Evolutionary conservation across 2,113 vertebrate species (phyloP), one percentile per base, ranked within the genome.

Genomic region (Dermatemys mawii): DNA sequence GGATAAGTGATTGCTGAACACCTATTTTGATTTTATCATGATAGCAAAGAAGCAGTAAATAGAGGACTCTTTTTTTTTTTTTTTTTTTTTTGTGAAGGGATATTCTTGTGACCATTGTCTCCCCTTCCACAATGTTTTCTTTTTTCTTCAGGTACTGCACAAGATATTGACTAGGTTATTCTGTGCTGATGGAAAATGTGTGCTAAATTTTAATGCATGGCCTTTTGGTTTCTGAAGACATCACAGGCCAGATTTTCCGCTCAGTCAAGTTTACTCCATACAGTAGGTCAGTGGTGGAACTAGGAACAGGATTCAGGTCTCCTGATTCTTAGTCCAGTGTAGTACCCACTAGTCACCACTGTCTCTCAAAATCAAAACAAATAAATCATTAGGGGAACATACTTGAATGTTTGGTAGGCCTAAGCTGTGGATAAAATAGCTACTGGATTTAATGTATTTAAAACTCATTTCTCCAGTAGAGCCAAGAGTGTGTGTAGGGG

Each of bases 401-500:
- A 22, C 32, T 78, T 41, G 63, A 41, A n/a, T 6, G 16, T 12
- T 27, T 21, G 53, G 35, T 27, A 57, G 27, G 44, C 21, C 67
- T 53, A 32, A 21, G 41, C 26, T 27, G 63, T 86, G 35, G 11
- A 3, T 17, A 81, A 32, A 29, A 63, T 24, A n/a, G 21, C 38
- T 26, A 6, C 26, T 55, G 41, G 11, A 38, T 13, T 83, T 88
- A 84, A 44, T 88, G 19, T 46, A 32, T 78, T 93, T 88, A 87
- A 73, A 91, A 81, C 93, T 88, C 50, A 29, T 73, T 88, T 85
- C 67, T 50, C 44, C 29, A 41, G 29, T 86, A 60, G 35, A 88
- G 57, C 70, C 21, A 84, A 89, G 81, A 60, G 9, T 54, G 53
- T 49, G 49, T 44, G 84, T 90, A 44, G 38, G 50, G 80, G 46